phyloP scores from a whole-genome alignment of 2,113 vertebrate genomes.

The Mellivora capensis region DNA sequence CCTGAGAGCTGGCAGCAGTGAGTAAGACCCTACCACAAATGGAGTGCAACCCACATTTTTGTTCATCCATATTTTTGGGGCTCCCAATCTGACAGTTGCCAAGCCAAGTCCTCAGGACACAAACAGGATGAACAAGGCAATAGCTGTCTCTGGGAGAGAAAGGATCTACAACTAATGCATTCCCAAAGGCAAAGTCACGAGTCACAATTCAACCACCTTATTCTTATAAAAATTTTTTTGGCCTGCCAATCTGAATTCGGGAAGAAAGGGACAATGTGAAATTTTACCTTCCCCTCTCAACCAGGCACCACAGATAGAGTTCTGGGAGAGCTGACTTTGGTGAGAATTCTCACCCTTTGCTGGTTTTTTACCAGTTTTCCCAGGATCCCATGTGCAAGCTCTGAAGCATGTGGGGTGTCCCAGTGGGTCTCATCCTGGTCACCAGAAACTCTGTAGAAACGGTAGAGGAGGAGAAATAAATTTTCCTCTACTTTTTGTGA shows the following conservation, averaged over 20 bases:
- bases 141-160: neutral
- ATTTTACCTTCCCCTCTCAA: neutral
- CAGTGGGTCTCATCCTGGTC: neutral
- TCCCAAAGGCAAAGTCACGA: neutral
- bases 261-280: neutral
- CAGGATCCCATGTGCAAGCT: neutral
- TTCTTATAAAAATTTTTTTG: neutral
- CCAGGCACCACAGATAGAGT: neutral
- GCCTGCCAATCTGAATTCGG: neutral
- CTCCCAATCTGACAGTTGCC: neutral
- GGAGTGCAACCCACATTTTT: neutral
- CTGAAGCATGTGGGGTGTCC: neutral
- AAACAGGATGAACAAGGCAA: neutral
- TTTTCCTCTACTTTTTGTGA: neutral
- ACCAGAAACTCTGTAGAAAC: neutral
- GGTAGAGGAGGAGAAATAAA: neutral
- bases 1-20: neutral
- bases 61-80: neutral
- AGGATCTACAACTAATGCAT: no score
- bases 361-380: neutral
- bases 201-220: neutral
- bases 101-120: neutral
- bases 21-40: neutral
- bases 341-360: neutral
- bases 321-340: neutral